phyloP scores from a whole-genome alignment of 1,140 invertebrate species.

The Wiebesia pumilae region DNA sequence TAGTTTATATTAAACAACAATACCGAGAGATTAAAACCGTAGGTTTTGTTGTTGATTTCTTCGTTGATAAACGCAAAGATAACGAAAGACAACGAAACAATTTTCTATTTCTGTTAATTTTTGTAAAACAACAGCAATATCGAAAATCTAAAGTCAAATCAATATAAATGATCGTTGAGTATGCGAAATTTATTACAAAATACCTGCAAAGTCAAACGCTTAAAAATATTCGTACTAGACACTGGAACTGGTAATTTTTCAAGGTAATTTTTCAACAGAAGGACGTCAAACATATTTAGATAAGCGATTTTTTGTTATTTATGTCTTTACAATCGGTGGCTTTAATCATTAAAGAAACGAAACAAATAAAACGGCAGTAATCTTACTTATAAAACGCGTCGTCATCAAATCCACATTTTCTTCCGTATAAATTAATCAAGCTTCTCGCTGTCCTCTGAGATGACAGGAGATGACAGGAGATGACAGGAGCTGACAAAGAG shows the following conservation, averaged over 20 bases:
- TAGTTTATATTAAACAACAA: neutral
- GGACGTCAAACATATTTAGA: neutral
- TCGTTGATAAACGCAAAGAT: no score
- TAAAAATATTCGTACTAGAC: no score
- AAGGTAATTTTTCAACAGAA: neutral
- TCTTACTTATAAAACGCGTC: neutral
- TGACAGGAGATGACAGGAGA: neutral
- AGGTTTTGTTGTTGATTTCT: no score
- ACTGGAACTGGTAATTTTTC: neutral
- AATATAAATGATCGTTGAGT: no score
- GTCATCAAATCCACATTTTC: conserved; percentile 36
- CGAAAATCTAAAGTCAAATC: no score
- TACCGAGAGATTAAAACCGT: no score
- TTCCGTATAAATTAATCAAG: conserved; percentile 34
- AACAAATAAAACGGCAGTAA: neutral
- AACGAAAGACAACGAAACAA: no score
- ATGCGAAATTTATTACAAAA: no score
- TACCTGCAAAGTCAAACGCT: no score
- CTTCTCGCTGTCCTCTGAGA: neutral
- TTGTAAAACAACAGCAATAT: no score
- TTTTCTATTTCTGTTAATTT: no score
- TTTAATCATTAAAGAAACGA: neutral
- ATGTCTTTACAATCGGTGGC: neutral
- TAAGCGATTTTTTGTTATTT: neutral
- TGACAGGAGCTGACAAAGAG: neutral